phyloP scores from a whole-genome alignment of 2,113 vertebrate species.

The Poicephalus meyeri region DNA sequence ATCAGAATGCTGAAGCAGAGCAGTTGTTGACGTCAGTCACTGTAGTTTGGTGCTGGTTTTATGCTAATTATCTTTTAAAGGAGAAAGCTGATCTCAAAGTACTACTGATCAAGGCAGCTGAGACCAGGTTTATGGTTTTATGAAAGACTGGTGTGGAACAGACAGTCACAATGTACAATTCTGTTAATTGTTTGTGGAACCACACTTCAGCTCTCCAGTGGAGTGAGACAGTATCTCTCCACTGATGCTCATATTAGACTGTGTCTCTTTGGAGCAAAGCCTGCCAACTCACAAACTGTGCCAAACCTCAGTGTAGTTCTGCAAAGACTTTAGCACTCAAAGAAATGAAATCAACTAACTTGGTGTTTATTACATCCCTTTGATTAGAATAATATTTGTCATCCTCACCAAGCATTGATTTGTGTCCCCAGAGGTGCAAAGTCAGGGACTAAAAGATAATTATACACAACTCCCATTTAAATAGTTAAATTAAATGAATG shows the following conservation, averaged over 20 bases:
- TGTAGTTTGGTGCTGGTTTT: not conserved
- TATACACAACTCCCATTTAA: not conserved
- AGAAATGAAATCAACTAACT: not conserved
- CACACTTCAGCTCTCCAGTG: not conserved
- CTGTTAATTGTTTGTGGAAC: not conserved
- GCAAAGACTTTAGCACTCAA: not conserved
- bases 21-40: not conserved
- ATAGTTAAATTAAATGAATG: slow-evolving; percentile 29
- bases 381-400: not conserved
- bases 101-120: not conserved
- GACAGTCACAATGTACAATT: not conserved
- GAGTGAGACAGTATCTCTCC: not conserved
- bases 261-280: not conserved
- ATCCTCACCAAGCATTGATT: not conserved
- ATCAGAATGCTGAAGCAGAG: not conserved
- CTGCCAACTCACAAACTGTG: not conserved
- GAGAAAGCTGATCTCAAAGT: not conserved
- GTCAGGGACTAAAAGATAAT: slow-evolving; percentile 29
- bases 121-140: not conserved
- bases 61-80: not conserved
- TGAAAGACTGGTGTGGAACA: not conserved
- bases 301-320: not conserved
- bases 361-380: not conserved
- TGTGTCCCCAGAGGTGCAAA: not conserved
- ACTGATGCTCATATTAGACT: not conserved